Base-by-base conservation (phyloP, 2,797 vertebrate species). In the Neomorphus geoffroyi region DNA sequence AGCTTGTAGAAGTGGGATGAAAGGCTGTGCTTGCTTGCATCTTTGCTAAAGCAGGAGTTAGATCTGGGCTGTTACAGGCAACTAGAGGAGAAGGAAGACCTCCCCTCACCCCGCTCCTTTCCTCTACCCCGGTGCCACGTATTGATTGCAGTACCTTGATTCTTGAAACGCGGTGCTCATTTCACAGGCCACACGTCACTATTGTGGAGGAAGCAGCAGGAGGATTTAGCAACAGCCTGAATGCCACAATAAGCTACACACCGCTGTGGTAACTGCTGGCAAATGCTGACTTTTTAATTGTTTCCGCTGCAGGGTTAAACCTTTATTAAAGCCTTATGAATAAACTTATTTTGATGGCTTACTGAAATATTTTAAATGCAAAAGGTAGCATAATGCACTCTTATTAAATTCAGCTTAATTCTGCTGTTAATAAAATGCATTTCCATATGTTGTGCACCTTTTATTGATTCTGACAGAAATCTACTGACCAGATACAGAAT, bases 111-210 rank as follows among this genome's bases (percentile, higher is more conserved):
- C 72, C 0, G 4, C 62, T 84, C 48, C 50, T 86, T 84, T 58
- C 35, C 32, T 87, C 71, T 62, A 64, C 51, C 61, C 57, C n/a
- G 51, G 56, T 56, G 50, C 61, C 30, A 18, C 65, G 33, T 57
- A 41, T 21, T 50, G 67, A 61, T 54, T 65, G 51, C 0, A 2
- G 75, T 60, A 84, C 70, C 82, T 79, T 70, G 58, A 16, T 54
- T 92, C 91, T 79, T 71, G 72, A 91, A 91, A 72, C 6, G 16
- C 51, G 18, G 85, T 84, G 94, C 67, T 93, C 91, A 67, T 92
- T 96, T 96, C 62, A 50, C 92, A 92, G 87, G 90, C 90, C 94
- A 84, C 92, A 93, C 80, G 91, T 95, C 80, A 73, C 95, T 88
- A 53, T 93, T 95, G 91, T 92, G 23, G 56, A 86, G 92, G 90